phyloP scores from a whole-genome alignment of 2,113 vertebrate genomes.

The Centropus unirufus region DNA sequence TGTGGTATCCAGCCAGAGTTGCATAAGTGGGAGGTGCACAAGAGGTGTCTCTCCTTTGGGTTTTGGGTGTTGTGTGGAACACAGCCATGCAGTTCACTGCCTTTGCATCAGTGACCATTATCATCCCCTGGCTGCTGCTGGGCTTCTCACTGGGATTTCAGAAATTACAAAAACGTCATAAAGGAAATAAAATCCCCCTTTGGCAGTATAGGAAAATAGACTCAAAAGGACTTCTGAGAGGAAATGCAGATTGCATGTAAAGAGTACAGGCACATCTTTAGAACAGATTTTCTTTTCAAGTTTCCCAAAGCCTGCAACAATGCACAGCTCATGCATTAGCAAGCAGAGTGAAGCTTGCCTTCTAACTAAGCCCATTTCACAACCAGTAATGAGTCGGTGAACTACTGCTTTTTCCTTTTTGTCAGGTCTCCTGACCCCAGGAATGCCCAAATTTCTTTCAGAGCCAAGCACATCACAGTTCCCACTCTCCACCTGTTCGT shows the following conservation, averaged over 20 bases:
- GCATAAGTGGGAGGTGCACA: rapidly evolving
- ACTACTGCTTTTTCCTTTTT: background rate
- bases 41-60: background rate
- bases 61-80: background rate
- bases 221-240: background rate
- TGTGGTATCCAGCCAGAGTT: background rate
- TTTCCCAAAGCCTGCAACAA: background rate
- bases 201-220: background rate
- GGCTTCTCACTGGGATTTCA: background rate
- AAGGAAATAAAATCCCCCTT: background rate
- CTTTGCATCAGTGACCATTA: background rate
- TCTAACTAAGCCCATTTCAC: background rate
- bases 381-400: background rate
- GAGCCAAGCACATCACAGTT: background rate
- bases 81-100: background rate
- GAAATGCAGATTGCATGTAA: background rate
- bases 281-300: background rate
- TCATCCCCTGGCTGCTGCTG: background rate
- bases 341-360: background rate
- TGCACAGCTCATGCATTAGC: background rate
- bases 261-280: background rate
- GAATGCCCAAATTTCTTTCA: background rate
- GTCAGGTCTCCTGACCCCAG: background rate
- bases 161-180: background rate
- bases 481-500: rapidly evolving